Evolutionary conservation across 2,797 vertebrate species (phyloP).

Genomic region (Benthosema pterotum): DNA sequence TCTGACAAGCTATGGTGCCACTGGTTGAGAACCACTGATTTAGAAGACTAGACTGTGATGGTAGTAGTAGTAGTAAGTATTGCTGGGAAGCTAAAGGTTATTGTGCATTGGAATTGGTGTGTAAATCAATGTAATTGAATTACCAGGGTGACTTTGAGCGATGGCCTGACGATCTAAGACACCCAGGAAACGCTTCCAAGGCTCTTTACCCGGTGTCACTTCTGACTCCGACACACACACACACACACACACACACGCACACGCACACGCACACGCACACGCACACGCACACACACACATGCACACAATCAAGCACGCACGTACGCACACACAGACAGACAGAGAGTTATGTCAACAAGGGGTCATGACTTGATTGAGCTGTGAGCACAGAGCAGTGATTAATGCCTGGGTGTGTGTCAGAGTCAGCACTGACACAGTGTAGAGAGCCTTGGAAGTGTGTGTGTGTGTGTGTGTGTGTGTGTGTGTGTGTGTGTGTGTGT

Average conservation of each 20-base stretch:
- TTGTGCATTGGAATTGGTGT: conserved; percentile 13
- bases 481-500: conserved; percentile 2
- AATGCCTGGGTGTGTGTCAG: conserved; percentile 35
- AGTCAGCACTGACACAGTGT: too few species aligned
- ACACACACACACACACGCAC: too few species aligned
- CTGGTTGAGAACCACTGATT: too few species aligned
- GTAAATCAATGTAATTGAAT: conserved; percentile 42
- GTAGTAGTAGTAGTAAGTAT: too few species aligned
- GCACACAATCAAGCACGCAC: too few species aligned
- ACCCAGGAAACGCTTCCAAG: conserved; percentile 37
- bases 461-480: neutral
- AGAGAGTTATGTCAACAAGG: conserved; percentile 35
- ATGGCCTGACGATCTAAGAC: conserved; percentile 20
- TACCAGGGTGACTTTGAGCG: conserved; percentile 31
- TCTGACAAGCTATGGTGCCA: too few species aligned
- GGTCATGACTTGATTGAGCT: conserved; percentile 41
- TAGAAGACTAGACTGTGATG: too few species aligned
- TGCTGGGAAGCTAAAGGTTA: neutral
- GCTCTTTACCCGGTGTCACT: conserved; percentile 39
- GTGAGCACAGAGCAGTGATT: conserved; percentile 30
- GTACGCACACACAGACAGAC: too few species aligned
- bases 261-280: too few species aligned
- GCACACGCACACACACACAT: too few species aligned
- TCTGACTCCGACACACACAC: conserved; percentile 18
- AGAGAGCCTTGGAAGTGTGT: too few species aligned